A percentile compares a stretch with the other conserved stretches of the same genome.
These are phyloP conservation scores for Scomberomorus guttatus DNA, from an alignment of 2,797 vertebrate genomes.

Conservation along the genomic window DNA sequence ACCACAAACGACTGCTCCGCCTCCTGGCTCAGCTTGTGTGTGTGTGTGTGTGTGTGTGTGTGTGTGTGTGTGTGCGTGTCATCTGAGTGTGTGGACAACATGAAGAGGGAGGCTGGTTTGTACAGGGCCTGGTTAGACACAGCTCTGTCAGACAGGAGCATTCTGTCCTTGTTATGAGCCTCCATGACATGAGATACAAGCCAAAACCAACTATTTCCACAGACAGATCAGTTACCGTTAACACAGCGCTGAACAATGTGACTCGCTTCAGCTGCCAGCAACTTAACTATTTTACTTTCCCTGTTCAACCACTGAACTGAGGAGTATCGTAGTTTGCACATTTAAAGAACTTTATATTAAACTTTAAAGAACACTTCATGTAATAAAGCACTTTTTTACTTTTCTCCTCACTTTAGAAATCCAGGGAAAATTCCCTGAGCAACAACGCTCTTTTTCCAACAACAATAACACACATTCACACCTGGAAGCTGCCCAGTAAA, in stretches of 20 bases:
- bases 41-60: constrained; percentile 2
- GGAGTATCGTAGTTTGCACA: constrained; percentile 18
- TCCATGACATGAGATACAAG: constrained; percentile 52
- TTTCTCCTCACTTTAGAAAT: not conserved
- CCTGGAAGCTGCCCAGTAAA: constrained; percentile 37
- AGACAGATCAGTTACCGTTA: constrained; percentile 31
- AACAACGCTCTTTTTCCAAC: constrained; percentile 9
- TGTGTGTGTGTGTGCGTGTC: not conserved
- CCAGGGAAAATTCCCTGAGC: not conserved
- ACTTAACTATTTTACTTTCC: constrained; percentile 10
- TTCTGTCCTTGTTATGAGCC: constrained; percentile 32
- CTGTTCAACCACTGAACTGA: constrained; percentile 12
- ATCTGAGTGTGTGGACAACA: not conserved
- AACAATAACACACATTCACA: constrained; percentile 28
- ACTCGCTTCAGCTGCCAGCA: constrained; percentile 28
- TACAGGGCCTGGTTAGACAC: constrained; percentile 16
- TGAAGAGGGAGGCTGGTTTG: constrained; percentile 21
- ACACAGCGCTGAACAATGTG: constrained; percentile 31
- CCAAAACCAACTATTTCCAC: constrained; percentile 35
- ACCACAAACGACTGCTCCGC: constrained; percentile 33
- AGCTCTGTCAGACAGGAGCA: constrained; percentile 9
- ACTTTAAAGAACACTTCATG: constrained; percentile 17
- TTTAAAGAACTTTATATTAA: constrained; percentile 12
- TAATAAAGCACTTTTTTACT: not conserved
- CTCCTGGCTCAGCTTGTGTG: constrained; percentile 36